Evolutionary conservation across 2,888 invertebrate genomes (phyloP), one percentile per base, ranked within the genome.

Genomic region (Lasioglossum malachurum): DNA sequence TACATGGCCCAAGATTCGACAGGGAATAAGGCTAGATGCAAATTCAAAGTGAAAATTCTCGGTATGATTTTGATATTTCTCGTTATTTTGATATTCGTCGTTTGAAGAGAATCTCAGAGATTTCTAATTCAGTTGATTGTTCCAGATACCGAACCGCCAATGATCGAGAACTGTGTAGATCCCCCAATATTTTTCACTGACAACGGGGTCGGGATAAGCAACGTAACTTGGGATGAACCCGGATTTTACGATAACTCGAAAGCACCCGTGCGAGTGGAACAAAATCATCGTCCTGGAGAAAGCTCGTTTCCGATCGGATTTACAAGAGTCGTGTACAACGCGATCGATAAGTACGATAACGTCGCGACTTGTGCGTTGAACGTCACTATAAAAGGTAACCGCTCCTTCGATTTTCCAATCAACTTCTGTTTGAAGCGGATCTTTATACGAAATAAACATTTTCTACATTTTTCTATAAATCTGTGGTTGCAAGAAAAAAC

Each of bases 1-100:
- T 97, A 97, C 93, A 95, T 96, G 19, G 97, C 97, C 0, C 96
- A 96, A 89, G 97, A 97, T 94, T 93, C 95, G 2, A 96, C 96
- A 83, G 96, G 96, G 69, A 97, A 97, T 93, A 96, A 95, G 87
- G 97, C 96, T 0, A 96, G 96, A 81, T 97, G 97, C 91, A 96
- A 95, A 84, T 97, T 97, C 91, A 95, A 94, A 38, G 95, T 97
- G 16, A 95, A 94, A 75, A 96, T 97, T 31, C 84, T 95, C 85
- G 97, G 96, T 96, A 93, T 12, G 19, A 69, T 69, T 41, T 41
- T 12, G 5, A 16, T 5, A 4, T 31, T 64, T 27, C 14, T 4
- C 35, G 35, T 35, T 35, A 4, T 35, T 35, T 35, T 35, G 35
- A 35, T 4, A 35, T 35, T 35, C 8, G 8, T 23, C 23, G n/a